Evolutionary conservation across 2,113 vertebrate species (phyloP).

Genomic region (Myxocyprinus asiaticus): DNA sequence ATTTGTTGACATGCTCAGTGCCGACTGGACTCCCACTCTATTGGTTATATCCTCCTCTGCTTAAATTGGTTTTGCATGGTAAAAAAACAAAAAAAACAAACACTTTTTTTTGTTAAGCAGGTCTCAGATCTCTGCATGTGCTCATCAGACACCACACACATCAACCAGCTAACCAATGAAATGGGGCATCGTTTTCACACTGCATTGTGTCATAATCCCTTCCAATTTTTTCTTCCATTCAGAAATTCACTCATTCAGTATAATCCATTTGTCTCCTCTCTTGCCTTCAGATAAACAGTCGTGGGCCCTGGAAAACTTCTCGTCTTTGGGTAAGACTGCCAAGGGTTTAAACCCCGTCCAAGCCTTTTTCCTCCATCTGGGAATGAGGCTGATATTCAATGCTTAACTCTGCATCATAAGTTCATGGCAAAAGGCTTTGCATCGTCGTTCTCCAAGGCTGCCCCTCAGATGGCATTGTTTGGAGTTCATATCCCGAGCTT

Average conservation of each 20-base stretch:
- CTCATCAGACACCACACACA: background rate
- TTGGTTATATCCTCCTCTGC: slow-evolving; percentile 38
- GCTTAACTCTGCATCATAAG: slow-evolving; percentile 35
- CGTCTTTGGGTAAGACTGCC: background rate
- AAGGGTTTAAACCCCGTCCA: background rate
- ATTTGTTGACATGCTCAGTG: slow-evolving; percentile 33
- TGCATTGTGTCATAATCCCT: slow-evolving; percentile 17
- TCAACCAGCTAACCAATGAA: slow-evolving; percentile 14
- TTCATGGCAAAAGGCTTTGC: slow-evolving; percentile 19
- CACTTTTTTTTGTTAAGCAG: too few species aligned
- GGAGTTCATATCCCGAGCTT: slow-evolving; percentile 36
- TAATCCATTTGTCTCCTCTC: slow-evolving; percentile 38
- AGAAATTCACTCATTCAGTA: slow-evolving; percentile 44
- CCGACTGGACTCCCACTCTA: slow-evolving; percentile 21
- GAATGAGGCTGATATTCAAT: slow-evolving; percentile 14
- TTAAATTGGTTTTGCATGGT: slow-evolving; percentile 48
- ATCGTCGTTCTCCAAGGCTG: slow-evolving; percentile 8
- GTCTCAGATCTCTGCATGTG: too few species aligned
- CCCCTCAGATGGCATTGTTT: slow-evolving; percentile 41
- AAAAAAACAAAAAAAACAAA: slow-evolving; percentile 45
- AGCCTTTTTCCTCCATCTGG: slow-evolving; percentile 8
- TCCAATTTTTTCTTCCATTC: slow-evolving; percentile 34
- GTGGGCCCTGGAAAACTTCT: slow-evolving; percentile 23
- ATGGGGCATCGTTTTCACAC: slow-evolving; percentile 27
- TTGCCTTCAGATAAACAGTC: slow-evolving; percentile 35